phyloP scores from a whole-genome alignment of 2,113 vertebrate genomes.

The Ascaphus truei region DNA sequence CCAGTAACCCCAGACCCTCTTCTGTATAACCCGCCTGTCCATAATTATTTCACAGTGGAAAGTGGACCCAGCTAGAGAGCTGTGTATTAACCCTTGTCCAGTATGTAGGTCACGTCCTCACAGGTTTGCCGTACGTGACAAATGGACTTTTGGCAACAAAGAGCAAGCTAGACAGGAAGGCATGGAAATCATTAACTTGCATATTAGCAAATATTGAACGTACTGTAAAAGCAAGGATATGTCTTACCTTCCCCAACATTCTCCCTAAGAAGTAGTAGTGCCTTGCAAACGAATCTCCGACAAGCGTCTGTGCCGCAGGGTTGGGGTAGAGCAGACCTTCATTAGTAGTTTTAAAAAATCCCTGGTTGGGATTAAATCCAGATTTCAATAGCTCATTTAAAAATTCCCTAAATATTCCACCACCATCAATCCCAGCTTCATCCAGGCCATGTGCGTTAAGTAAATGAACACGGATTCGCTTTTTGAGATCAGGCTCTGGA shows the following conservation, averaged over 20 bases:
- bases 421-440: constrained; percentile 95
- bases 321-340: constrained; percentile 92
- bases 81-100: too few species aligned
- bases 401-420: constrained; percentile 96
- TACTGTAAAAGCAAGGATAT: neutral
- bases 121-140: too few species aligned
- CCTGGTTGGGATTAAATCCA: constrained; percentile 96
- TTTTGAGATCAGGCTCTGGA: constrained; percentile 91
- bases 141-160: too few species aligned
- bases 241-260: constrained; percentile 92
- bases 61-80: too few species aligned
- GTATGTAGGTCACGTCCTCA: too few species aligned
- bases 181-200: too few species aligned
- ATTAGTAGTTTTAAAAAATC: constrained; percentile 95
- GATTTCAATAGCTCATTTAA: constrained; percentile 94
- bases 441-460: constrained; percentile 94
- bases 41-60: too few species aligned
- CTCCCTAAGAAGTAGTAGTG: constrained; percentile 97
- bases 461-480: constrained; percentile 89
- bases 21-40: too few species aligned
- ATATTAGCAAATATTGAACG: too few species aligned
- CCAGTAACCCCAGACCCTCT: too few species aligned
- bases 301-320: constrained; percentile 88
- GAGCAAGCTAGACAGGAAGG: too few species aligned
- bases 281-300: constrained; percentile 86